phyloP scores from a whole-genome alignment of 1,140 invertebrate genomes.

The Drusus annulatus region DNA sequence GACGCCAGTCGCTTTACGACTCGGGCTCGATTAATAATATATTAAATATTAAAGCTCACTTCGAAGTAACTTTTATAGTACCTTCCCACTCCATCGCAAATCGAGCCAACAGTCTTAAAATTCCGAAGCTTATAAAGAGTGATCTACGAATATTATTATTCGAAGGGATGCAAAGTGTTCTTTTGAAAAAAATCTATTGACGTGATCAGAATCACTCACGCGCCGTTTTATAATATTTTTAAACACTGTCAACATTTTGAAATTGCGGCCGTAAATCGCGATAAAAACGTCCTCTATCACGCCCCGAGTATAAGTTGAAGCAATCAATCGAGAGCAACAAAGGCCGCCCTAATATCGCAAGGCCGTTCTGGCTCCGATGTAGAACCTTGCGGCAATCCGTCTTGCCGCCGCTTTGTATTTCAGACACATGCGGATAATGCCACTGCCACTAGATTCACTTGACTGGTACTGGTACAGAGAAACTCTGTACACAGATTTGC shows the following conservation, averaged over 20 bases:
- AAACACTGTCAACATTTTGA: not conserved
- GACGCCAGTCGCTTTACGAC: too few species aligned
- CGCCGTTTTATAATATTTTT: not conserved
- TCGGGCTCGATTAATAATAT: too few species aligned
- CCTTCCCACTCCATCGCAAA: too few species aligned
- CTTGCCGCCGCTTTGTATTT: constrained; percentile 12
- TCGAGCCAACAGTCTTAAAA: too few species aligned
- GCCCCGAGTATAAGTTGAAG: not conserved
- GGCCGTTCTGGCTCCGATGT: not conserved
- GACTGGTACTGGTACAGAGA: not conserved
- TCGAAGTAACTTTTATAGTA: too few species aligned
- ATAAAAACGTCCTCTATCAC: not conserved
- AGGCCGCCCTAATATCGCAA: not conserved
- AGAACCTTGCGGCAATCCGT: not conserved
- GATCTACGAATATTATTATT: too few species aligned
- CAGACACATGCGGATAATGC: constrained; percentile 1
- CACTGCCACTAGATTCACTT: not conserved
- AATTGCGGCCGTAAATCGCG: not conserved
- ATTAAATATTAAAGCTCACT: too few species aligned
- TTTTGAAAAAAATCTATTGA: too few species aligned
- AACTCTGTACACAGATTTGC: not conserved
- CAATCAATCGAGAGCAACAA: constrained; percentile 15
- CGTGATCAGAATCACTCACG: too few species aligned
- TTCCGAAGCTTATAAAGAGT: too few species aligned
- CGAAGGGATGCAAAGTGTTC: too few species aligned